Evolutionary conservation across 2,113 vertebrate species (phyloP), one percentile per base, ranked within the genome.

Genomic region (Apaloderma vittatum): DNA sequence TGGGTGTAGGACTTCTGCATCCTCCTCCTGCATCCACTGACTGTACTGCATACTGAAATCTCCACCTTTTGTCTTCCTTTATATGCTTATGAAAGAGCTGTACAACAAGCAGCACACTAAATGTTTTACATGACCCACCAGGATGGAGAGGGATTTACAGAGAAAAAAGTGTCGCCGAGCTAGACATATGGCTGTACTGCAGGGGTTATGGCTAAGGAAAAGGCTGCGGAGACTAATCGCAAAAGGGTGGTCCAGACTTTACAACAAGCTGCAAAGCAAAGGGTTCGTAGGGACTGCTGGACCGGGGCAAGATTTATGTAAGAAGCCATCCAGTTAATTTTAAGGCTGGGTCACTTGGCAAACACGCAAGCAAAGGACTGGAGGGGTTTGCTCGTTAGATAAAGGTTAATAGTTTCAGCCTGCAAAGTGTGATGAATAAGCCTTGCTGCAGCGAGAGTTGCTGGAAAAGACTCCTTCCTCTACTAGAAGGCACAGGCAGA

Each of bases 101-200:
- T 76, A 90, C 21, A 66, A 52, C 43, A 83, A 94, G 79, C 91
- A 90, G 75, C 0, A 3, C 0, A 0, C 67, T 92, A 90, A 93
- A 86, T 94, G 82, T 95, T 93, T 96, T 95, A 95, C 86, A 93
- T 40, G 86, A 90, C 83, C 85, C 94, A 96, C 79, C 63, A 73
- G 79, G 88, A 96, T 51, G 72, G 67, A 90, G 75, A 90, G 72
- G 55, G 83, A 95, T 92, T 95, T 94, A 84, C 46, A 80, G 18
- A 46, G 79, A 46, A 52, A 88, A 92, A 92, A 92, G 63, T 76
- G 46, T 52, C 78, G 73, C 13, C 0, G 1, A 86, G 54, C 63
- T 79, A 54, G 91, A 86, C 96, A 97, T 95, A 97, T 96, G 94
- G 95, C 72, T 86, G 46, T 94, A 49, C 93, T 72, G 86, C 88